These are phyloP conservation scores for Sinocyclocheilus maitianheensis DNA, from an alignment of 2,113 vertebrate genomes.

Conservation along the genomic window DNA sequence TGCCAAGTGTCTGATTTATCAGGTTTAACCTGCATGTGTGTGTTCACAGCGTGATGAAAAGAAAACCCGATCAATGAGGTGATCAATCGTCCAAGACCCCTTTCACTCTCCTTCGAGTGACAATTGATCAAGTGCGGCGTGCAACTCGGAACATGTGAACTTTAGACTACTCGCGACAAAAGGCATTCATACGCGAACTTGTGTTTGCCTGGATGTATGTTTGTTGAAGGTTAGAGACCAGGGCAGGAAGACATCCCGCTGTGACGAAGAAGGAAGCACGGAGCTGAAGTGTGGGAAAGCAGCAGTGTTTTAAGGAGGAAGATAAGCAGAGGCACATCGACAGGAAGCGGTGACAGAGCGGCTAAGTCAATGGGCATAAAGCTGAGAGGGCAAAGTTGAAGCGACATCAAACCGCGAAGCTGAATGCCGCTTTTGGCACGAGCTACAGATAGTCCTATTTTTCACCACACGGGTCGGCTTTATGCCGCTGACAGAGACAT, in stretches of 20 bases:
- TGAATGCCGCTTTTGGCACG: slow-evolving; percentile 74
- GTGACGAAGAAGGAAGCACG: slow-evolving; percentile 36
- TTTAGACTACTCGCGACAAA: not conserved
- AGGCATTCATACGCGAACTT: slow-evolving; percentile 23
- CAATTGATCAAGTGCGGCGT: slow-evolving; percentile 53
- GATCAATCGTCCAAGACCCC: slow-evolving; percentile 66
- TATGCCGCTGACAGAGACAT: slow-evolving; percentile 69
- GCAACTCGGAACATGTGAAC: slow-evolving; percentile 9
- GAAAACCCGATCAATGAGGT: slow-evolving; percentile 65
- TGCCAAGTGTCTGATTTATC: slow-evolving; percentile 64
- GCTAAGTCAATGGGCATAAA: slow-evolving; percentile 71
- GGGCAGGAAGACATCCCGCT: slow-evolving; percentile 43
- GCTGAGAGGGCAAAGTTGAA: slow-evolving; percentile 67
- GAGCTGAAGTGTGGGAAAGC: slow-evolving; percentile 26
- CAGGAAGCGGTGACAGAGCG: slow-evolving; percentile 71
- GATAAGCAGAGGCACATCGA: slow-evolving; percentile 44
- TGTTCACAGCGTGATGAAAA: slow-evolving; percentile 45
- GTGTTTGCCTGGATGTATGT: slow-evolving; percentile 36
- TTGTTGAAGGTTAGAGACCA: slow-evolving; percentile 43
- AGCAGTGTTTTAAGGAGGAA: slow-evolving; percentile 52
- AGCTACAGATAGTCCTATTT: slow-evolving; percentile 74
- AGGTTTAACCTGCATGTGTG: slow-evolving; percentile 57
- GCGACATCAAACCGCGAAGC: slow-evolving; percentile 68
- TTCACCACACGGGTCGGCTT: slow-evolving; percentile 67
- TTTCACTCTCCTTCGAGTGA: slow-evolving; percentile 63